Evolutionary conservation across 2,888 invertebrate genomes (phyloP).

Genomic region (Drosophila cognata): DNA sequence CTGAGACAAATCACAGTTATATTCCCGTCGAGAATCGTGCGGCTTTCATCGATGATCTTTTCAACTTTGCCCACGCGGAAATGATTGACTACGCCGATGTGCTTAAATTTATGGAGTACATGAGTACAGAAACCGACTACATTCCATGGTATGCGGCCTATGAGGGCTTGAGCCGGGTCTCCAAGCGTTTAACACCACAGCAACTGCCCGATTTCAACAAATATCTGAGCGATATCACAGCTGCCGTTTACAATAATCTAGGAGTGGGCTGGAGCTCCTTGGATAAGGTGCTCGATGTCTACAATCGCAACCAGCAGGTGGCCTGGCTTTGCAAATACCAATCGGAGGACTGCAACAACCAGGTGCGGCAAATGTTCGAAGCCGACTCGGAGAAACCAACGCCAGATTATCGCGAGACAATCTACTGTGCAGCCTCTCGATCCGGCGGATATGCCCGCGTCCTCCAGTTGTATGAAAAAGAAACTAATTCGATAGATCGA

Average conservation of each 20-base stretch:
- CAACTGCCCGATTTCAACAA: slow-evolving; percentile 56
- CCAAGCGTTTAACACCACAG: slow-evolving; percentile 48
- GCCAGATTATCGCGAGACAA: slow-evolving; percentile 72
- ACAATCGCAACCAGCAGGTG: slow-evolving; percentile 87
- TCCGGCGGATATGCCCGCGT: slow-evolving; percentile 29
- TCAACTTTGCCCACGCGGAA: slow-evolving; percentile 87
- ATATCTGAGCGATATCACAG: slow-evolving; percentile 85
- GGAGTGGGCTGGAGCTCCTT: slow-evolving; percentile 82
- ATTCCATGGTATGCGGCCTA: slow-evolving; percentile 91
- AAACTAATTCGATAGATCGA: slow-evolving; percentile 88
- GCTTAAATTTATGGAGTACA: slow-evolving; percentile 89
- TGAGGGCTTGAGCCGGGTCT: slow-evolving; percentile 44
- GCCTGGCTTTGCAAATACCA: slow-evolving; percentile 88
- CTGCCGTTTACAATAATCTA: slow-evolving; percentile 85
- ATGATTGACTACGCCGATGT: slow-evolving; percentile 42
- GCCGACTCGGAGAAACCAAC: slow-evolving; percentile 28
- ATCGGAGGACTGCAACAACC: slow-evolving; percentile 86
- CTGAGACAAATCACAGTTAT: slow-evolving; percentile 48
- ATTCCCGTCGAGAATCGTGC: slow-evolving; percentile 88
- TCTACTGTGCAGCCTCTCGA: slow-evolving; percentile 69
- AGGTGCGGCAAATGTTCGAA: slow-evolving; percentile 75
- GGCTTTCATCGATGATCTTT: slow-evolving; percentile 90
- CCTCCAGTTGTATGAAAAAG: slow-evolving; percentile 54
- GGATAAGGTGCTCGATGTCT: slow-evolving; percentile 86
- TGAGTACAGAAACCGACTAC: slow-evolving; percentile 88